Evolutionary conservation across 30 jellyfish, hydroid and myxozoan species (phyloP).

Genomic region (Rhopilema esculentum): DNA sequence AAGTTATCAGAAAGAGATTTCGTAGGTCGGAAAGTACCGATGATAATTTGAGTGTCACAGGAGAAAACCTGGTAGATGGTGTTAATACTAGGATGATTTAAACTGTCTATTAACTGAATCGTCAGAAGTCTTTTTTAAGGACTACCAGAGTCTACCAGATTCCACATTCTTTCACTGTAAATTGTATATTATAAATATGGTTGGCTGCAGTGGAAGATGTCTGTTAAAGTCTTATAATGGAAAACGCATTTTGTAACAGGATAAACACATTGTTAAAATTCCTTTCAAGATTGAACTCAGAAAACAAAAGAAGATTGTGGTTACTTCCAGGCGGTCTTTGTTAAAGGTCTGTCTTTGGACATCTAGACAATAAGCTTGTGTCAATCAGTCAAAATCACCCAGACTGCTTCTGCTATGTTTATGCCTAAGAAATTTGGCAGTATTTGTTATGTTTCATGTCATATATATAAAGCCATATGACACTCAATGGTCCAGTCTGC

Average conservation of each 20-base stretch:
- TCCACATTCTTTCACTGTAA: not conserved
- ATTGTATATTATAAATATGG: not conserved
- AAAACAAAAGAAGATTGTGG: not conserved
- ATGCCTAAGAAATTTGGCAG: no score
- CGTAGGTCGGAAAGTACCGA: constrained; percentile 40
- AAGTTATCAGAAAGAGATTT: constrained; percentile 43
- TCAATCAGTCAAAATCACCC: no score
- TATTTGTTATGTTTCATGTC: no score
- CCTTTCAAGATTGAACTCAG: not conserved
- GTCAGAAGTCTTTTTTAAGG: not conserved
- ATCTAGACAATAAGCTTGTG: no score
- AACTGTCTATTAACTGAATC: not conserved
- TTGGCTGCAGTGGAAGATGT: not conserved
- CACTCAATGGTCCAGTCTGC: no score
- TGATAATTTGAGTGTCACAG: constrained; percentile 17
- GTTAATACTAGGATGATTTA: constrained; percentile 14
- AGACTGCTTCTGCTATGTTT: no score
- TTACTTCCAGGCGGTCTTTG: no score
- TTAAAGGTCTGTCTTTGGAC: no score
- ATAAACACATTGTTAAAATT: not conserved
- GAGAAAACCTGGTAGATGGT: constrained; percentile 38
- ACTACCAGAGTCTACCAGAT: no score
- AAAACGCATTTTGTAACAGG: not conserved
- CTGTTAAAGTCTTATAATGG: not conserved
- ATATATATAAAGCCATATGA: no score